Percentiles rank a stretch among this genome's conserved stretches.
phyloP scores from a whole-genome alignment of 1,140 invertebrate genomes.

The Drosophila pectinifera region DNA sequence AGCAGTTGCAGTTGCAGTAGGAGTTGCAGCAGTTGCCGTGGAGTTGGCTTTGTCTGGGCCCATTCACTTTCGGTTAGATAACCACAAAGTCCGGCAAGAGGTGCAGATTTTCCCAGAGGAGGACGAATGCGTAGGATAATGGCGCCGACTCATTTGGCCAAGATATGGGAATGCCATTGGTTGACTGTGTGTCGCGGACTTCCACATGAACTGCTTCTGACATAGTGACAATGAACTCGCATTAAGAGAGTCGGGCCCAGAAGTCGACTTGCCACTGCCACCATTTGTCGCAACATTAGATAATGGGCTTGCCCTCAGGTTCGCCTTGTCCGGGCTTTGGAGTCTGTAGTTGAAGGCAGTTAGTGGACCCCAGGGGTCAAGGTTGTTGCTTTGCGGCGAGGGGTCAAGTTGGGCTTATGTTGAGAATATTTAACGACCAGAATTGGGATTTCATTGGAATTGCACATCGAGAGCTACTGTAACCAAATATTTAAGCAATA shows the following conservation, averaged over 20 bases:
- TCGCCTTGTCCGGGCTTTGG: slow-evolving; percentile 7
- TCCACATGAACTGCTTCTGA: slow-evolving; percentile 52
- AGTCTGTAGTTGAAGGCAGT: slow-evolving; percentile 25
- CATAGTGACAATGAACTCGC: slow-evolving; percentile 71
- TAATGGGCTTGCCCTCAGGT: slow-evolving; percentile 56
- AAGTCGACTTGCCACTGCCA: slow-evolving; percentile 25
- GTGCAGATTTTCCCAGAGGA: background rate
- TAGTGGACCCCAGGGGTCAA: slow-evolving; percentile 50
- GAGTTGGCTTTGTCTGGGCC: slow-evolving; percentile 41
- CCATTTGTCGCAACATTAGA: slow-evolving; percentile 60
- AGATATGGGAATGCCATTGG: slow-evolving; percentile 2
- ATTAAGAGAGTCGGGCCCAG: slow-evolving; percentile 34
- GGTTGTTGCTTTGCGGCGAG: slow-evolving; percentile 28
- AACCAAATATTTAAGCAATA: background rate
- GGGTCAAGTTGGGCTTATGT: slow-evolving; percentile 6
- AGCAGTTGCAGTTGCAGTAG: slow-evolving; percentile 50
- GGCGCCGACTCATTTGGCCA: slow-evolving; percentile 26
- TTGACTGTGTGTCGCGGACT: slow-evolving; percentile 23
- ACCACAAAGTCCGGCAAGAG: slow-evolving; percentile 26
- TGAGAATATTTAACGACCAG: slow-evolving; percentile 15
- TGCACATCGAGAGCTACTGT: background rate
- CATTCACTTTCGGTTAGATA: slow-evolving; percentile 79
- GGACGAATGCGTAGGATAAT: slow-evolving; percentile 48
- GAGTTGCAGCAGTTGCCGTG: slow-evolving; percentile 38
- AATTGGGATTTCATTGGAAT: slow-evolving; percentile 1